A percentile compares a stretch with the other conserved stretches of the same genome.
phyloP scores from a whole-genome alignment of 2,797 vertebrate genomes.

The Sternotherus odoratus region DNA sequence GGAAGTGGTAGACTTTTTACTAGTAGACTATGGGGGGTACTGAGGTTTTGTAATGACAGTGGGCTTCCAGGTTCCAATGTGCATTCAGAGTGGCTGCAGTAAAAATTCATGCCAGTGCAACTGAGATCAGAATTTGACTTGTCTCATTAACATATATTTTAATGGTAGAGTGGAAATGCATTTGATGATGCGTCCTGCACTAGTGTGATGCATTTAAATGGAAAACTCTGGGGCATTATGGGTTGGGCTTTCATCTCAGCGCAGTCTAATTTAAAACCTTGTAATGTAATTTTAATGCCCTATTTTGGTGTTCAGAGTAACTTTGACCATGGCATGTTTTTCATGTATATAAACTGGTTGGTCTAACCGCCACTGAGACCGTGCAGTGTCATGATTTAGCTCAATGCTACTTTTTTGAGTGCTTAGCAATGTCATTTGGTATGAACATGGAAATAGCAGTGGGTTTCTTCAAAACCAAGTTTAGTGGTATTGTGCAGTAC shows the following conservation, averaged over 20 bases:
- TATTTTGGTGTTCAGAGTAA: neutral
- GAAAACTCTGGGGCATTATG: neutral
- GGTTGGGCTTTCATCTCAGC: neutral
- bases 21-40: neutral
- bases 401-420: neutral
- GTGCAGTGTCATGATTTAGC: neutral
- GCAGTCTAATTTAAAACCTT: neutral
- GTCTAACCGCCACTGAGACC: neutral
- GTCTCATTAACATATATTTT: neutral
- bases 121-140: neutral
- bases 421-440: neutral
- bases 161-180: neutral
- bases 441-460: neutral
- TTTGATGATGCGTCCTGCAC: neutral
- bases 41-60: neutral
- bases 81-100: neutral
- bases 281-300: neutral
- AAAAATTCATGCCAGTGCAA: neutral
- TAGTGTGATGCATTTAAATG: neutral
- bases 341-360: neutral
- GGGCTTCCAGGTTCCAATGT: neutral
- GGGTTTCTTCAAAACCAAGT: fast-evolving
- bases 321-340: neutral
- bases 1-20: neutral
- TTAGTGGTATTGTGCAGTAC: neutral